These are phyloP conservation scores for Hippoglossus hippoglossus DNA, from an alignment of 2,797 vertebrate species.

Conservation along the genomic window DNA sequence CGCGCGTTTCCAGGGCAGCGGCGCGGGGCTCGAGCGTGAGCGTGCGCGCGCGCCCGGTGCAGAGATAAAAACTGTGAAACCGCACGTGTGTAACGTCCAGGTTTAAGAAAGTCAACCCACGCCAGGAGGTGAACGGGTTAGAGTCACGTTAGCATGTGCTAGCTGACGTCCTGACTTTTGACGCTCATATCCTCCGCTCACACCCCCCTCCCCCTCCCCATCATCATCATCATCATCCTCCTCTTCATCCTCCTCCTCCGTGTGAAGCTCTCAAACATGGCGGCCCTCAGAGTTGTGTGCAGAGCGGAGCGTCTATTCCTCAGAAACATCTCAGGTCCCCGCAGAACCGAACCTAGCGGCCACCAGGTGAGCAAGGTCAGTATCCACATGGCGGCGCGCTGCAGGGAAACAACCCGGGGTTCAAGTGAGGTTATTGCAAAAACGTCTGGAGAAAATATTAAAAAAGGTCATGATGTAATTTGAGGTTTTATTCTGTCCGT, in stretches of 20 bases:
- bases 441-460: neutral
- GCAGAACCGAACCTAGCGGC: slow-evolving; percentile 59
- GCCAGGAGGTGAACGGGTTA: slow-evolving; percentile 61
- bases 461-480: too few relatives aligned
- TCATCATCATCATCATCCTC: slow-evolving; percentile 15
- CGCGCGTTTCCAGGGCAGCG: neutral
- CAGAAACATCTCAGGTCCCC: slow-evolving; percentile 59
- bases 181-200: neutral
- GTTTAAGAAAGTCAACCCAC: fast-evolving
- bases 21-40: too few relatives aligned
- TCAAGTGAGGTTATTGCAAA: neutral
- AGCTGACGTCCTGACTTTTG: slow-evolving; percentile 7
- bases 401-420: neutral
- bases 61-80: too few relatives aligned
- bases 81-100: neutral
- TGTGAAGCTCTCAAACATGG: slow-evolving; percentile 73
- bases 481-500: too few relatives aligned
- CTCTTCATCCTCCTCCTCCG: neutral
- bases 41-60: too few relatives aligned
- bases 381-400: slow-evolving; percentile 35
- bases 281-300: slow-evolving; percentile 78
- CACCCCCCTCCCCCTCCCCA: neutral
- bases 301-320: slow-evolving; percentile 74
- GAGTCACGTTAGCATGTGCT: slow-evolving; percentile 59
- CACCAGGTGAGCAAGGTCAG: slow-evolving; percentile 79